These are phyloP conservation scores for Chondrilla cf. caribensis DNA, from an alignment of 37 sponge, comb jelly and placozoan species.

Conservation along the genomic window DNA sequence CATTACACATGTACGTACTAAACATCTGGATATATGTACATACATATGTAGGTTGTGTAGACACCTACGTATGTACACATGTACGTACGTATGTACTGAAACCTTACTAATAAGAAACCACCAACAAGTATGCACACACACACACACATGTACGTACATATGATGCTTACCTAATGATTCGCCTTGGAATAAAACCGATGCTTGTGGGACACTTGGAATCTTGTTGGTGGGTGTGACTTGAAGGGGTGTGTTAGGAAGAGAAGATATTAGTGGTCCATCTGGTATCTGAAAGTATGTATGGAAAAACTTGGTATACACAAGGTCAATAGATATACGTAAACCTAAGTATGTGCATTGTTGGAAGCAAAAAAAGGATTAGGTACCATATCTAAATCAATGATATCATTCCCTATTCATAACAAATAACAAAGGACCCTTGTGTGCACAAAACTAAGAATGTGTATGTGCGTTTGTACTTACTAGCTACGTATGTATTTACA, in stretches of 20 bases:
- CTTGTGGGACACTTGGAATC: background rate
- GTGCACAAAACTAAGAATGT: too few species aligned
- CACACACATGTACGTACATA: background rate
- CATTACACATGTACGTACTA: too few species aligned
- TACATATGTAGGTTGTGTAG: too few species aligned
- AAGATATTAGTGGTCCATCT: constrained; percentile 19
- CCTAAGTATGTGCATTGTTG: background rate
- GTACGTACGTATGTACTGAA: background rate
- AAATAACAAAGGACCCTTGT: too few species aligned
- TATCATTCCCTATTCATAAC: too few species aligned
- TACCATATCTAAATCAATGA: background rate
- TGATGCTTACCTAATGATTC: background rate
- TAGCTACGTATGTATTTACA: background rate
- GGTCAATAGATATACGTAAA: background rate
- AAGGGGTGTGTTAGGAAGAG: constrained; percentile 14
- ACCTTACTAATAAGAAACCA: background rate
- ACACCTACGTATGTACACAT: too few species aligned
- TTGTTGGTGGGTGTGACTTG: background rate
- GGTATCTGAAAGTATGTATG: background rate
- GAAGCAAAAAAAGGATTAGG: background rate
- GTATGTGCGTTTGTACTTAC: too few species aligned
- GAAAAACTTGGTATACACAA: background rate
- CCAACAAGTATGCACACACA: constrained; percentile 5
- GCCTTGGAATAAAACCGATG: background rate
- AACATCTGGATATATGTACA: too few species aligned